phyloP scores from a whole-genome alignment of 2,113 vertebrate genomes.

The Phrynocephalus versicolor region DNA sequence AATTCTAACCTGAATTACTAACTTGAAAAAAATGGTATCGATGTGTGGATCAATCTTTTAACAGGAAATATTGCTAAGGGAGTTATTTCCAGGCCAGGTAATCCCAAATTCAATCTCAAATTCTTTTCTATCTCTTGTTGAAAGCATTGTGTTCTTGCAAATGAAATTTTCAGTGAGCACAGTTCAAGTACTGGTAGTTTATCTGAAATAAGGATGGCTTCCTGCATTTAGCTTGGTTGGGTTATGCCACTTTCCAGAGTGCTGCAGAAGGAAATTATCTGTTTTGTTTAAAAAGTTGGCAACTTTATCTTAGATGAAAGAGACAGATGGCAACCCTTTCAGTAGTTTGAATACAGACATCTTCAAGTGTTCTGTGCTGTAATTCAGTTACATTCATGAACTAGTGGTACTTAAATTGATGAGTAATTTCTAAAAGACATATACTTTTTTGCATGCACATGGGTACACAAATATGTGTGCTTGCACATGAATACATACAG shows the following conservation, averaged over 20 bases:
- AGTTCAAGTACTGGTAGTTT: fast-evolving
- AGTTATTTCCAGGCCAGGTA: background rate
- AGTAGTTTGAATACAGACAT: background rate
- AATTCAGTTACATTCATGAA: background rate
- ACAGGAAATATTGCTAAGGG: background rate
- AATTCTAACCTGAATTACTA: too few species aligned
- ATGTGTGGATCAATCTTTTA: too few species aligned
- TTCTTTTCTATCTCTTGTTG: fast-evolving
- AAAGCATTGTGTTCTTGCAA: background rate
- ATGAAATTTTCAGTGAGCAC: fast-evolving
- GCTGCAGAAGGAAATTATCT: background rate
- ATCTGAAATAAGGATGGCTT: background rate
- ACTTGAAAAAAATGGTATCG: too few species aligned
- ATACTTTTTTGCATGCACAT: background rate
- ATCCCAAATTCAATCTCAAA: fast-evolving
- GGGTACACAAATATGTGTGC: background rate
- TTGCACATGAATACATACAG: too few species aligned
- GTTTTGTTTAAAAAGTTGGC: background rate
- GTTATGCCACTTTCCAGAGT: fast-evolving
- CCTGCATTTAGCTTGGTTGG: fast-evolving
- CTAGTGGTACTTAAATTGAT: background rate
- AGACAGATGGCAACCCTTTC: background rate
- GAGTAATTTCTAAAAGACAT: background rate
- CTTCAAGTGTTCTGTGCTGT: background rate
- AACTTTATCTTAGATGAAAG: background rate